Evolutionary conservation across 2,888 invertebrate genomes (phyloP).

Genomic region (Venustoraphidia nigricollis): DNA sequence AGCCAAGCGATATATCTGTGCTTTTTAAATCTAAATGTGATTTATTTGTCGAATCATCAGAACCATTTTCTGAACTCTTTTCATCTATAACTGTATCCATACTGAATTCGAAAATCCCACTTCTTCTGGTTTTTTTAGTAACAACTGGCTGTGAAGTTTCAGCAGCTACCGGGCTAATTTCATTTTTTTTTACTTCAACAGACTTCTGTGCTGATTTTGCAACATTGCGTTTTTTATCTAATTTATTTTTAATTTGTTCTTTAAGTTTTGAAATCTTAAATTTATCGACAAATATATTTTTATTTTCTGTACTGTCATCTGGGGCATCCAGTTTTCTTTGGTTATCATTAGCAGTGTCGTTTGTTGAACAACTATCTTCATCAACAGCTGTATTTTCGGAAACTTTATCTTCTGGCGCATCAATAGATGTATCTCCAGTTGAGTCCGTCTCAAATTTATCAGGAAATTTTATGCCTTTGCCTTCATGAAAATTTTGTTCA

Average conservation of each 20-base stretch:
- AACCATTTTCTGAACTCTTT: no score
- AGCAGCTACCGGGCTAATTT: no score
- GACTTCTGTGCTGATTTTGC: slow-evolving; percentile 3
- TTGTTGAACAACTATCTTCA: background rate
- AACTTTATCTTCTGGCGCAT: background rate
- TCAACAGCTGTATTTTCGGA: background rate
- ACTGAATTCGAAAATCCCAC: no score
- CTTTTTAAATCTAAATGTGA: no score
- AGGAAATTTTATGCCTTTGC: slow-evolving; percentile 24
- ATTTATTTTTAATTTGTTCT: slow-evolving; percentile 22
- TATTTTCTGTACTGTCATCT: background rate
- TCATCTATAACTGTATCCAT: no score
- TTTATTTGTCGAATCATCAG: no score
- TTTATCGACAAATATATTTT: slow-evolving; percentile 4
- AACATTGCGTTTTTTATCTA: slow-evolving; percentile 17
- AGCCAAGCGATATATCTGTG: no score
- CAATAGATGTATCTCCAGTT: background rate
- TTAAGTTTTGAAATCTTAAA: slow-evolving; percentile 17
- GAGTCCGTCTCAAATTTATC: slow-evolving; percentile 16
- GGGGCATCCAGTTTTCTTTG: background rate
- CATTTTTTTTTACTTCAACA: no score
- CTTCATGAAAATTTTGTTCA: slow-evolving; percentile 26
- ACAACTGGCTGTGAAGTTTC: no score
- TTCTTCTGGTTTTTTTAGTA: no score
- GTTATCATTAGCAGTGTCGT: background rate